Conservation (phyloP, 2,797 vertebrate genomes). For the Microtus californicus region DNA sequence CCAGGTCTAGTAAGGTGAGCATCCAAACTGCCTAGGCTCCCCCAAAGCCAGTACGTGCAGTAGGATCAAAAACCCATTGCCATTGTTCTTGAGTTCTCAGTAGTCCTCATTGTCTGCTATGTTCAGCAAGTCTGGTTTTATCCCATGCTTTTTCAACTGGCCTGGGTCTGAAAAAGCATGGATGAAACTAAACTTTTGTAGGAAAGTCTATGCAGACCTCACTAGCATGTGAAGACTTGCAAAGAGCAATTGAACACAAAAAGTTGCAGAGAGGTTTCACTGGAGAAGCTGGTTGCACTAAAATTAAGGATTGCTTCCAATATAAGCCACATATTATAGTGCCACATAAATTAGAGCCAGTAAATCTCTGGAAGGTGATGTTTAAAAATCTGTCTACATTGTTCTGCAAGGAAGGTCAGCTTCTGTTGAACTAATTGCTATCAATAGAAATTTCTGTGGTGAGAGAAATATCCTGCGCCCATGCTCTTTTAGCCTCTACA, state of each 20-base stretch:
- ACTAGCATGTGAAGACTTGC: not conserved
- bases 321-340: not conserved
- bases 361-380: not conserved
- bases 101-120: no score
- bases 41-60: no score
- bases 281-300: not conserved
- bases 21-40: no score
- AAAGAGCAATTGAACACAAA: not conserved
- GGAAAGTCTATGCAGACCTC: not conserved
- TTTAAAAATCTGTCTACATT: not conserved
- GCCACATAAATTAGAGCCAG: not conserved
- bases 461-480: not conserved
- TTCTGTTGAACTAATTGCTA: not conserved
- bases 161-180: no score
- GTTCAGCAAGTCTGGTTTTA: no score
- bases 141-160: no score
- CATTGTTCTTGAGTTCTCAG: no score
- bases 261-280: not conserved
- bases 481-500: not conserved
- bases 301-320: not conserved
- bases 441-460: not conserved
- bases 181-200: not conserved
- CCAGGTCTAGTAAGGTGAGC: no score
- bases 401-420: not conserved
- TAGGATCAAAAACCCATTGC: no score